phyloP scores from a whole-genome alignment of 1,140 invertebrate genomes.

The Musca domestica region DNA sequence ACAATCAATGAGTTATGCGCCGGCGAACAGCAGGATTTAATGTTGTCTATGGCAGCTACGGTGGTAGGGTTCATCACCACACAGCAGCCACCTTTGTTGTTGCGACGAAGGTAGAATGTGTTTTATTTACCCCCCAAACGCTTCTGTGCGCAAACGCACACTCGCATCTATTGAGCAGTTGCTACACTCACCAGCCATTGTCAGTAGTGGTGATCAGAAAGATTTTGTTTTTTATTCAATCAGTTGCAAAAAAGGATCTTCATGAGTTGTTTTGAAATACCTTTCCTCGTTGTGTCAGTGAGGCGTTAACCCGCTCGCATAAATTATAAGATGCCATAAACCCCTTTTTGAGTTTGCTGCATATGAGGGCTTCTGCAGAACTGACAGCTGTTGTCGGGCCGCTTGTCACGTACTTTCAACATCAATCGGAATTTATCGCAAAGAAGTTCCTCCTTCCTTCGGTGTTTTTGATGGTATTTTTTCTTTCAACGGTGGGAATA shows the following conservation, averaged over 20 bases:
- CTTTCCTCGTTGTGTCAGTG: constrained; percentile 27
- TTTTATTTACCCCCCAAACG: not conserved
- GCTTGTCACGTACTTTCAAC: constrained; percentile 49
- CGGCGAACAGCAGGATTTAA: constrained; percentile 9
- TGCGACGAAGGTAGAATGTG: not conserved
- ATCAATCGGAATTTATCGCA: constrained; percentile 38
- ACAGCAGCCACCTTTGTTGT: not conserved
- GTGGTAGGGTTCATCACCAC: not conserved
- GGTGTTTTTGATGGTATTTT: not conserved
- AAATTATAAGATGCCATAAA: constrained; percentile 42
- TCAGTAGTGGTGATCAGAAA: not conserved
- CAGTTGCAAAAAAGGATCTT: constrained; percentile 7
- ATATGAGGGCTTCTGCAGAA: not conserved
- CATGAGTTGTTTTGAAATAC: too few species aligned
- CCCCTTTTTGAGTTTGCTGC: constrained; percentile 28
- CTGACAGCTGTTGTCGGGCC: constrained; percentile 19
- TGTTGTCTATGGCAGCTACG: not conserved
- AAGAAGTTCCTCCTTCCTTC: not conserved
- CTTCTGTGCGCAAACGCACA: not conserved
- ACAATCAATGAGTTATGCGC: not conserved
- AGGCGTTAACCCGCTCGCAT: constrained; percentile 52
- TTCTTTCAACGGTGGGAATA: not conserved
- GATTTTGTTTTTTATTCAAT: not conserved
- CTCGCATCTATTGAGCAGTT: not conserved
- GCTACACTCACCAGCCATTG: not conserved